Conservation (phyloP, 2,888 invertebrate species). For the Harpalus rufipes region DNA sequence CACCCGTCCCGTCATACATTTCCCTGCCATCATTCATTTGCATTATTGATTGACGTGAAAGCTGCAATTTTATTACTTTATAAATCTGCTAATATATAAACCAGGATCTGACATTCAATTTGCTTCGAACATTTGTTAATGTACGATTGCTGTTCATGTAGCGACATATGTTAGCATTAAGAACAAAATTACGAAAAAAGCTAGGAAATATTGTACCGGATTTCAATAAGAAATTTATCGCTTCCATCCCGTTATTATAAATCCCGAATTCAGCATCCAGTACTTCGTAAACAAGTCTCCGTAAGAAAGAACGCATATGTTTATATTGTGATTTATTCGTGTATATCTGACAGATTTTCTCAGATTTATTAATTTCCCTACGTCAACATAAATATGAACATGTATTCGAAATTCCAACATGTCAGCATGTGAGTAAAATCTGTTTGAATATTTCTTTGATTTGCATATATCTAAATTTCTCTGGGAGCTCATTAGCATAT, state of each 20-base stretch:
- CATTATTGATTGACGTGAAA: slow-evolving; percentile 43
- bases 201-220: slow-evolving; percentile 30
- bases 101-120: slow-evolving; percentile 37
- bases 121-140: slow-evolving; percentile 26
- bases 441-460: slow-evolving; percentile 60
- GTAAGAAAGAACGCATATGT: slow-evolving; percentile 62
- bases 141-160: slow-evolving; percentile 6
- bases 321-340: slow-evolving; percentile 62
- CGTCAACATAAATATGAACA: slow-evolving; percentile 66
- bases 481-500: slow-evolving; percentile 55
- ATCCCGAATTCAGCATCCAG: slow-evolving; percentile 54
- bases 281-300: slow-evolving; percentile 56
- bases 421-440: slow-evolving; percentile 55
- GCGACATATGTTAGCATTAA: slow-evolving; percentile 35
- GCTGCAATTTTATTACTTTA: slow-evolving; percentile 42
- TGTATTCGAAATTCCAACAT: slow-evolving; percentile 61
- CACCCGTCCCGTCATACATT: not conserved
- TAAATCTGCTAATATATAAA: slow-evolving; percentile 42
- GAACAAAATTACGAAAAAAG: slow-evolving; percentile 22
- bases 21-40: slow-evolving; percentile 15
- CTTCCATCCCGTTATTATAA: slow-evolving; percentile 59
- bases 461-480: slow-evolving; percentile 60
- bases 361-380: slow-evolving; percentile 63
- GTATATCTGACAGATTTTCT: slow-evolving; percentile 63
- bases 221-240: slow-evolving; percentile 57